phyloP scores from a whole-genome alignment of 2,888 invertebrate genomes.

The Eupelmus urozonus region DNA sequence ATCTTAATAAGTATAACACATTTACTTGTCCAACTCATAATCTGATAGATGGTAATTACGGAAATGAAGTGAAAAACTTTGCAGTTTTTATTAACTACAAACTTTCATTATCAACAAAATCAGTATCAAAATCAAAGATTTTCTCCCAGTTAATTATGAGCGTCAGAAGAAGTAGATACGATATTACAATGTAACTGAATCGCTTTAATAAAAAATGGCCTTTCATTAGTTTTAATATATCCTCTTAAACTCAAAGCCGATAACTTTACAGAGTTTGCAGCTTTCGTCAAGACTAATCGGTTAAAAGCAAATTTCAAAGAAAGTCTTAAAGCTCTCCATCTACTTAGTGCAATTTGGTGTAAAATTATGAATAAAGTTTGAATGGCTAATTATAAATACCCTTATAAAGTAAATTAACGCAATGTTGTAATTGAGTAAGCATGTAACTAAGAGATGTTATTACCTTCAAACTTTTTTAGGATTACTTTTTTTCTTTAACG shows the following conservation, averaged over 20 bases:
- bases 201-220: slow-evolving; percentile 8
- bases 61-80: too few relatives aligned
- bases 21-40: too few relatives aligned
- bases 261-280: slow-evolving; percentile 24
- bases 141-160: too few relatives aligned
- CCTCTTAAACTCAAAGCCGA: slow-evolving; percentile 32
- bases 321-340: slow-evolving; percentile 18
- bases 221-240: slow-evolving; percentile 22
- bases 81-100: too few relatives aligned
- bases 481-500: too few relatives aligned
- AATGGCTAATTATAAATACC: slow-evolving; percentile 10
- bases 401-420: not conserved
- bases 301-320: slow-evolving; percentile 39
- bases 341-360: slow-evolving; percentile 37
- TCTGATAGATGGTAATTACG: too few relatives aligned
- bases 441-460: not conserved
- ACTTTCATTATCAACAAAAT: too few relatives aligned
- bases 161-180: not conserved
- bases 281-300: slow-evolving; percentile 47
- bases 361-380: slow-evolving; percentile 46
- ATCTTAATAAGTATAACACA: too few relatives aligned
- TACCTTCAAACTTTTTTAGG: not conserved
- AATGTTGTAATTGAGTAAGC: not conserved
- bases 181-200: not conserved
- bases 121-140: too few relatives aligned